phyloP scores from a whole-genome alignment of 2,797 vertebrate genomes.

The Columba guinea region DNA sequence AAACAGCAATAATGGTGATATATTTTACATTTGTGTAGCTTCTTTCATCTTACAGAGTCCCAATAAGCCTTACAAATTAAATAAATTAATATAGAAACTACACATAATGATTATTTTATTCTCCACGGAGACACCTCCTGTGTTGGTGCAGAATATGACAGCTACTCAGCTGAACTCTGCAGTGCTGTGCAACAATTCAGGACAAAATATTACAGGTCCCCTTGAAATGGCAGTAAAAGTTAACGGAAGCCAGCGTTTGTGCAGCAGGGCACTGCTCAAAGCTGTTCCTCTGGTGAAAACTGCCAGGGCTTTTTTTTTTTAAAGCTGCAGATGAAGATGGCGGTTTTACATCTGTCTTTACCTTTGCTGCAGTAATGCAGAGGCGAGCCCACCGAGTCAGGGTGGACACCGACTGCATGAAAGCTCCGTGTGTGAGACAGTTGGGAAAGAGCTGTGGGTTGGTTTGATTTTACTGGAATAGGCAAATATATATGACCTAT shows the following conservation, averaged over 20 bases:
- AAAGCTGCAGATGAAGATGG: conserved; percentile 32
- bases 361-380: conserved; percentile 46
- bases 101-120: conserved; percentile 35
- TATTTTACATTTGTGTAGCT: conserved; percentile 60
- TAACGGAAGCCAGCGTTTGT: conserved; percentile 35
- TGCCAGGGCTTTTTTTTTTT: neutral
- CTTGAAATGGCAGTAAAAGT: conserved; percentile 71
- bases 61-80: conserved; percentile 54
- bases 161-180: conserved; percentile 54
- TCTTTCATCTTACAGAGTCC: conserved; percentile 44
- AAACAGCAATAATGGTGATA: conserved; percentile 60
- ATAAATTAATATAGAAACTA: conserved; percentile 60
- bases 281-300: conserved; percentile 35
- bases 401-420: neutral
- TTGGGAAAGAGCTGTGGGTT: neutral
- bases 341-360: conserved; percentile 8
- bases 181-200: conserved; percentile 50
- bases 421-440: neutral
- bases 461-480: neutral
- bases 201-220: conserved; percentile 60
- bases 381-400: neutral
- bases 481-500: neutral
- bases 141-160: conserved; percentile 48
- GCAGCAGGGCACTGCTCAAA: conserved; percentile 43
- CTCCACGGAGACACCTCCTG: neutral